Base-by-base conservation (phyloP, 2,888 invertebrate genomes). In the Dorcus hopei region DNA sequence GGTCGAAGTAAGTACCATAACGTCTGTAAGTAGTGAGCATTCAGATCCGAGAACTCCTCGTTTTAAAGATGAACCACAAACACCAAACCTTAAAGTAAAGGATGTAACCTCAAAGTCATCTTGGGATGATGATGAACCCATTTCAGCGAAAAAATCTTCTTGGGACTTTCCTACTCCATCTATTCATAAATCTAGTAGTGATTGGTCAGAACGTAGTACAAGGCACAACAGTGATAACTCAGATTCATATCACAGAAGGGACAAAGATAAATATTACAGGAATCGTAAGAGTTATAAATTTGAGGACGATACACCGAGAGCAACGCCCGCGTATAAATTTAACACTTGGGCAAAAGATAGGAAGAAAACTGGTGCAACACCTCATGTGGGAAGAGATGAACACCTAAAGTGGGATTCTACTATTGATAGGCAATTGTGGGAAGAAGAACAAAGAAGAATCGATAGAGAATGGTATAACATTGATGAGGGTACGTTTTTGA, bases 391-490 rank as follows among this genome's bases (percentile, higher is more conserved):
- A 38, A 77, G 77, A 14, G 78, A 81, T n/a, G 81, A 74, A 79
- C 82, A 78, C 79, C 53, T 87, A 71, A 77, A 84, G 79, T 85
- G 85, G 85, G 85, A 82, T 38, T 78, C 83, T 11, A 88, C 89
- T 48, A 85, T 88, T 26, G 93, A 95, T 39, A 85, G 88, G 42
- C 86, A 89, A 11, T 81, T 90, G 49, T 97, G 95, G 95, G 91
- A 94, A 74, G 91, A 92, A 70, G 95, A 96, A 61, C 93, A 96
- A 75, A 87, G 88, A 67, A 85, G 93, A 65, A 79, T 96, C 2
- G 98, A 99, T 75, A 82, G 99, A 55, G 97, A 97, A 70, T 99
- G 99, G 98, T 98, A 98, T 75, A 90, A 89, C 63, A 88, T 97
- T 81, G 97, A 95, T 68, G 96, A 97, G 80, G 90, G 84, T 82